phyloP scores from a whole-genome alignment of 2,113 vertebrate genomes.

The Osmerus eperlanus region DNA sequence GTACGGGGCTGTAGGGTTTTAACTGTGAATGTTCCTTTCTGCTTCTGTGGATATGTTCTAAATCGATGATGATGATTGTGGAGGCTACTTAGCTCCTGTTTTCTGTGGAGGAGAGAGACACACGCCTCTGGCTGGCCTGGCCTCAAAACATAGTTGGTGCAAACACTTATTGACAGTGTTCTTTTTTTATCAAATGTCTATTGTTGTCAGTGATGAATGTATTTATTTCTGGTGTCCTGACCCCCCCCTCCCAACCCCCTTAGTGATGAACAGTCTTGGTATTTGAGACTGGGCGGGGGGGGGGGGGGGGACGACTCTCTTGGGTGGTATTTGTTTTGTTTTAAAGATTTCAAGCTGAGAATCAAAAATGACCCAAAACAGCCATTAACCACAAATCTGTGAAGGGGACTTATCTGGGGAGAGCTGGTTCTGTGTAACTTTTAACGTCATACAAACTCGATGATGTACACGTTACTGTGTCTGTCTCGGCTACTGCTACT shows the following conservation, averaged over 20 bases:
- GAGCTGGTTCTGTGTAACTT: slow-evolving; percentile 65
- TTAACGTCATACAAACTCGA: slow-evolving; percentile 35
- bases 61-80: slow-evolving; percentile 15
- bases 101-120: slow-evolving; percentile 56
- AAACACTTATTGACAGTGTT: slow-evolving; percentile 97
- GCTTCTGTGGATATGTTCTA: slow-evolving; percentile 23
- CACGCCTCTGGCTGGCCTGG: slow-evolving; percentile 76
- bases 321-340: slow-evolving; percentile 49
- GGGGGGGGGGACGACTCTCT: slow-evolving; percentile 55
- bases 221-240: slow-evolving; percentile 95
- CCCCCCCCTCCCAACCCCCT: slow-evolving; percentile 80
- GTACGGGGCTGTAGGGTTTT: slow-evolving; percentile 47
- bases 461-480: slow-evolving; percentile 54
- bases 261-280: slow-evolving; percentile 26
- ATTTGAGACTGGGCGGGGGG: slow-evolving; percentile 63
- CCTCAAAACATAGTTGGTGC: slow-evolving; percentile 91
- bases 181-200: slow-evolving; percentile 94
- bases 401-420: slow-evolving; percentile 74
- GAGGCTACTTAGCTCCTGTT: slow-evolving; percentile 44
- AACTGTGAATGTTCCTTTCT: slow-evolving; percentile 69
- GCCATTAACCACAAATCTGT: slow-evolving; percentile 92
- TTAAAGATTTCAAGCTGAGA: slow-evolving; percentile 75
- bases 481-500: slow-evolving; percentile 54
- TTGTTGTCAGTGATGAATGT: slow-evolving; percentile 95
- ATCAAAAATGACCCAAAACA: slow-evolving; percentile 79